Percentiles rank a stretch among this genome's conserved stretches.
These are phyloP conservation scores for Halictus ligatus DNA, from an alignment of 2,888 invertebrate species.

Conservation along the genomic window DNA sequence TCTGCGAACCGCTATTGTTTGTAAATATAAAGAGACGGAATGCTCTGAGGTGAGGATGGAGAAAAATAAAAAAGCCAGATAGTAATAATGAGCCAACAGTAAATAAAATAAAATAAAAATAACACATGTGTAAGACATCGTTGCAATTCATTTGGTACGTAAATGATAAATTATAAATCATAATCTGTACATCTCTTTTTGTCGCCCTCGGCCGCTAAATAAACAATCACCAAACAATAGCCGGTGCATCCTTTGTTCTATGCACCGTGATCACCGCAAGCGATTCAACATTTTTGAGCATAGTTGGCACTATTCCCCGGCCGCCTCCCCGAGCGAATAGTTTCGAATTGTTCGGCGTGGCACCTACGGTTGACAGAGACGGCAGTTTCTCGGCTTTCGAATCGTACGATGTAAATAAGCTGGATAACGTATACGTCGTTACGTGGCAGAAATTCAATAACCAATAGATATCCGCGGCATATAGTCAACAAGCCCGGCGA, in stretches of 20 bases:
- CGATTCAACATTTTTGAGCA: slow-evolving; percentile 8
- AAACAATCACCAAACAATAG: neutral
- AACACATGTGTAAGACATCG: too few relatives aligned
- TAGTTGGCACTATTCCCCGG: slow-evolving; percentile 14
- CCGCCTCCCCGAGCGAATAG: slow-evolving; percentile 10
- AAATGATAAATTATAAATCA: neutral
- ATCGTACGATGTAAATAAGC: slow-evolving; percentile 64
- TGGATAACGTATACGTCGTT: slow-evolving; percentile 66
- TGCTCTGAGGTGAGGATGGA: too few relatives aligned
- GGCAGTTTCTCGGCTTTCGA: slow-evolving; percentile 35
- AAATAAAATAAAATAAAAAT: too few relatives aligned
- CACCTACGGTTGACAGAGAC: slow-evolving; percentile 45
- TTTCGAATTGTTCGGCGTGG: slow-evolving; percentile 21
- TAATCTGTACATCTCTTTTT: neutral
- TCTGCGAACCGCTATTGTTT: neutral
- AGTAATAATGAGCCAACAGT: too few relatives aligned
- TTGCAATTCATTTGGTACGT: too few relatives aligned
- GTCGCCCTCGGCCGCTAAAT: neutral
- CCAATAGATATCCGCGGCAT: slow-evolving; percentile 75
- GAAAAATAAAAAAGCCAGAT: too few relatives aligned
- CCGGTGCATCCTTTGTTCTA: neutral
- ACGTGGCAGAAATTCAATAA: slow-evolving; percentile 79
- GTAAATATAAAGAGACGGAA: too few relatives aligned
- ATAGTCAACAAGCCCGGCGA: slow-evolving; percentile 62
- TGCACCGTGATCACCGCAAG: neutral